Evolutionary conservation across 92 coral and sea anemone genomes (phyloP).

Genomic region (Montipora capitata): DNA sequence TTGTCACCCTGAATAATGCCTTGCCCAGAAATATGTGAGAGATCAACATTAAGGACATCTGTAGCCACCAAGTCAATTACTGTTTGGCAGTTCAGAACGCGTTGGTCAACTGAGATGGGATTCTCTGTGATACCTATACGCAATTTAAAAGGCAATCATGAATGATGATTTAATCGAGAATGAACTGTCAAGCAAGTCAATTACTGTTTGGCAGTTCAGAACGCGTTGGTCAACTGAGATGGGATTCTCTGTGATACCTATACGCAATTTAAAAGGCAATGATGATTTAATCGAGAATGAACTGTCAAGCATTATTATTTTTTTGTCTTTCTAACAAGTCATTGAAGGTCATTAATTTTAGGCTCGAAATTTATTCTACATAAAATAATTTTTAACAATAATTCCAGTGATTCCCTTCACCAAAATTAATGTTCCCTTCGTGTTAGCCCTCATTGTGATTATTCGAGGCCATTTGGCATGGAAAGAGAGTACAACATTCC

Average conservation of each 20-base stretch:
- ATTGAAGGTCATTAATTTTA: too few species aligned
- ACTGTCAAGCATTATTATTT: not conserved
- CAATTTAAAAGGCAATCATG: not conserved
- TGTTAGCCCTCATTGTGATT: too few species aligned
- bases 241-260: constrained; percentile 86
- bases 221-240: constrained; percentile 68
- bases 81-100: constrained; percentile 81
- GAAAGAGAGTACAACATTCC: too few species aligned
- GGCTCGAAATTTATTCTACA: too few species aligned
- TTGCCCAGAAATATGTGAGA: constrained; percentile 91
- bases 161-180: not conserved
- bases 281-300: too few species aligned
- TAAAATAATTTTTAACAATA: too few species aligned
- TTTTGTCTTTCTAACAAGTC: too few species aligned
- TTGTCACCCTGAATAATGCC: constrained; percentile 84
- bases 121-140: constrained; percentile 78
- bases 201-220: constrained; percentile 86
- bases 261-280: not conserved
- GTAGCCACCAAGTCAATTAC: constrained; percentile 85
- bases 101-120: constrained; percentile 79
- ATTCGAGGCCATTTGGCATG: too few species aligned
- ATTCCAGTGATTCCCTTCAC: too few species aligned
- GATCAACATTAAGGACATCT: constrained; percentile 92
- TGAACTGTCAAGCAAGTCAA: constrained; percentile 50
- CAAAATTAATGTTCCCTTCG: too few species aligned